phyloP scores from a whole-genome alignment of 2,113 vertebrate species.

The Anarrhichthys ocellatus region DNA sequence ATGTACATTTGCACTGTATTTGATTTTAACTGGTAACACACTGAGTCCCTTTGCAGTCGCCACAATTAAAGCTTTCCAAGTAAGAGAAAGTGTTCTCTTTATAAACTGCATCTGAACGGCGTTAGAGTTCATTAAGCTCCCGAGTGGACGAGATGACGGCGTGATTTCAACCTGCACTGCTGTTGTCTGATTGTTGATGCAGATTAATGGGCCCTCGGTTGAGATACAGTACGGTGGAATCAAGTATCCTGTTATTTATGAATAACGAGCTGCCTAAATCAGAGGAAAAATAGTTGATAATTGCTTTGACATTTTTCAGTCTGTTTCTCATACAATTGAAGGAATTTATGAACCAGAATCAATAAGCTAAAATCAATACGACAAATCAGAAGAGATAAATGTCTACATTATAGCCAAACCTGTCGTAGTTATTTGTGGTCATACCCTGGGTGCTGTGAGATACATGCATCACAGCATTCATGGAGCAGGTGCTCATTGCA shows the following conservation, averaged over 20 bases:
- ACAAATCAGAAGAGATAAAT: neutral
- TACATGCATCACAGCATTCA: neutral
- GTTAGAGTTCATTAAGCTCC: too few relatives aligned
- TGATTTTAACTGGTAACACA: neutral
- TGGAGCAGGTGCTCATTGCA: accelerated
- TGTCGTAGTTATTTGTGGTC: neutral
- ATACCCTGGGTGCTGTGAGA: neutral
- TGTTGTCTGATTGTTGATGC: neutral
- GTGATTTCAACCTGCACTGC: neutral
- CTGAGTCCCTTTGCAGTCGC: neutral
- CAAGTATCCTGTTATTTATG: neutral
- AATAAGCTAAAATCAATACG: neutral
- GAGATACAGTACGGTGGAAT: too few relatives aligned
- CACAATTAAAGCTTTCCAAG: neutral
- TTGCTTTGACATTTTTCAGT: neutral
- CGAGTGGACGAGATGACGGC: neutral
- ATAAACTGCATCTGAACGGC: neutral
- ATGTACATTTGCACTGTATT: neutral
- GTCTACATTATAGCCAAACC: neutral
- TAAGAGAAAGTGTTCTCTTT: neutral
- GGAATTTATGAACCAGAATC: neutral
- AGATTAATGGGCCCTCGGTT: neutral
- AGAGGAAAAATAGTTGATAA: neutral
- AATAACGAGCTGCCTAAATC: neutral
- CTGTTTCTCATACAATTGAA: neutral